These are phyloP conservation scores for Varroa destructor DNA, from an alignment of 1,140 invertebrate genomes.

Conservation along the genomic window DNA sequence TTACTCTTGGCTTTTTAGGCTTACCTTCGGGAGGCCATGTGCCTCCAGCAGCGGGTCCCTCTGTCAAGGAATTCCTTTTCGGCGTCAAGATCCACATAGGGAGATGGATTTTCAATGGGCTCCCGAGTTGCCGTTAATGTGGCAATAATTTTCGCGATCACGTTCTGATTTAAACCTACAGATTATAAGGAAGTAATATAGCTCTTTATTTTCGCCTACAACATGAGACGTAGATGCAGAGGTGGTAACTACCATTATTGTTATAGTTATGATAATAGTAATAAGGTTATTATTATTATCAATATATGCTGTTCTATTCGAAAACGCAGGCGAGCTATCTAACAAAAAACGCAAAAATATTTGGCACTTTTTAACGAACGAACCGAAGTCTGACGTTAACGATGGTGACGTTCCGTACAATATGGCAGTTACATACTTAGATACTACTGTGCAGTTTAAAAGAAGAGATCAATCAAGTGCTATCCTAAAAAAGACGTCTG, in stretches of 20 bases:
- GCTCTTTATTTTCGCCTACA: neutral
- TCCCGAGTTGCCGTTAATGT: neutral
- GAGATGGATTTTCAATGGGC: neutral
- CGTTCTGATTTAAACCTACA: neutral
- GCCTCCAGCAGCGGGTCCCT: neutral
- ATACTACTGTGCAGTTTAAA: too few relatives aligned
- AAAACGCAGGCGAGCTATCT: neutral
- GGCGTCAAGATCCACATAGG: neutral
- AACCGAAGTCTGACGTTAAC: too few relatives aligned
- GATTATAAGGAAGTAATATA: neutral
- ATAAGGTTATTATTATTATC: too few relatives aligned
- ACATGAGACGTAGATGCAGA: neutral
- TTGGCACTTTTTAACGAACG: neutral
- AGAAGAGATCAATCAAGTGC: too few relatives aligned
- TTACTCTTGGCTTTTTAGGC: too few relatives aligned
- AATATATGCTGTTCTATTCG: neutral
- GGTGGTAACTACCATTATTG: neutral
- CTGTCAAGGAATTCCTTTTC: neutral
- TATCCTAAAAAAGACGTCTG: too few relatives aligned
- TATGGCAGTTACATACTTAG: too few relatives aligned
- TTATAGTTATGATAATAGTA: too few relatives aligned
- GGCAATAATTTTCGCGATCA: neutral
- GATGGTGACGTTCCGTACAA: too few relatives aligned
- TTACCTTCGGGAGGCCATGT: neutral
- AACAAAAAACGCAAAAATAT: slow-evolving; percentile 2